Evolutionary conservation across 1,140 invertebrate genomes (phyloP).

Genomic region (Telenomus remus): DNA sequence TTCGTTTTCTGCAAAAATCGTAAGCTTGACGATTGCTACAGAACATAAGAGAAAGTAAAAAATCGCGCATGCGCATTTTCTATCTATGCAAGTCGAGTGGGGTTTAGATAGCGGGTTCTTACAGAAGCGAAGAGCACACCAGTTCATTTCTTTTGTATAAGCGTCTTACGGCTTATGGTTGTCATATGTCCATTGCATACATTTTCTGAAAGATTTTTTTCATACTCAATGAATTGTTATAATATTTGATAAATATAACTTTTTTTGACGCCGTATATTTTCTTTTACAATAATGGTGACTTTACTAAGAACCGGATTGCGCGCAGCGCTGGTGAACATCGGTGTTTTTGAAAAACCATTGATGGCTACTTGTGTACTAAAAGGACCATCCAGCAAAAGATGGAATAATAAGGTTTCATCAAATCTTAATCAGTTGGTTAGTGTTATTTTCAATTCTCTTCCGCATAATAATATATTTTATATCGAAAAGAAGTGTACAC

Average conservation of each 20-base stretch:
- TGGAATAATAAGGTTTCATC: conserved; percentile 2
- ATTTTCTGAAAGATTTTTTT: too few relatives aligned
- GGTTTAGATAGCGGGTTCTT: conserved; percentile 12
- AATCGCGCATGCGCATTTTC: conserved; percentile 9
- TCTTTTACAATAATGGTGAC: conserved; percentile 14
- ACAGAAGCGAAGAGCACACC: conserved; percentile 26
- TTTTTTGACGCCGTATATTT: neutral
- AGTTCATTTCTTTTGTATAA: conserved; percentile 13
- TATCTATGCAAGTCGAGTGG: neutral
- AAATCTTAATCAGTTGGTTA: conserved; percentile 9
- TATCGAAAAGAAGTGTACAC: too few relatives aligned
- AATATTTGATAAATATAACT: neutral
- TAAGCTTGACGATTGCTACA: too few relatives aligned
- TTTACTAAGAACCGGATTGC: conserved; percentile 16
- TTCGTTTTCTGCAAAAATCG: too few relatives aligned
- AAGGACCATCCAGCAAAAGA: conserved; percentile 2
- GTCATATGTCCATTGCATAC: neutral
- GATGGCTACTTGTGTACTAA: conserved; percentile 5
- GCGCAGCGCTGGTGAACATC: conserved; percentile 14
- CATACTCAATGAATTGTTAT: neutral
- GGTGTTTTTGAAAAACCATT: conserved; percentile 21
- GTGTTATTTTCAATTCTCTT: neutral
- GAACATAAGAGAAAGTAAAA: conserved; percentile 23
- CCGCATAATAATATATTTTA: too few relatives aligned
- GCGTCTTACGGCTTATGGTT: conserved; percentile 1